Conservation (phyloP, 2,113 vertebrate species). For the Motacilla tschutschensis region DNA sequence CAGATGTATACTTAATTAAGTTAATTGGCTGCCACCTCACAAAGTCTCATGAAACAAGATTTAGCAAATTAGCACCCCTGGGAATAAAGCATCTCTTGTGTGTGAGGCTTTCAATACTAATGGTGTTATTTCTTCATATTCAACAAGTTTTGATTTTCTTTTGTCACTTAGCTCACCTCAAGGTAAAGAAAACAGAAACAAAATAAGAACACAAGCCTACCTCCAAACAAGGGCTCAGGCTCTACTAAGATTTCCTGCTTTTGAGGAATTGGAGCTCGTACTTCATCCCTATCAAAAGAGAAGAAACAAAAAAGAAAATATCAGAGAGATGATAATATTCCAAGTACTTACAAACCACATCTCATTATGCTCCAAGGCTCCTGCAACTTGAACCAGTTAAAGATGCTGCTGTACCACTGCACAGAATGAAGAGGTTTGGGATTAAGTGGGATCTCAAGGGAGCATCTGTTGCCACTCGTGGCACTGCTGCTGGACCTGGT, state of each 20-base stretch:
- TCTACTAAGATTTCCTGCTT: conserved; percentile 98
- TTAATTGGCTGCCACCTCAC: not conserved
- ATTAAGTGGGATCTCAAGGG: not conserved
- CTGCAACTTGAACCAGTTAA: not conserved
- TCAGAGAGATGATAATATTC: not conserved
- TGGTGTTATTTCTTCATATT: not conserved
- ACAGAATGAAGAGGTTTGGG: not conserved
- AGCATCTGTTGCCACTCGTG: not conserved
- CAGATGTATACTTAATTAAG: not conserved
- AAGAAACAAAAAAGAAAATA: not conserved
- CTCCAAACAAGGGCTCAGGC: conserved; percentile 96
- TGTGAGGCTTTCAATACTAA: not conserved
- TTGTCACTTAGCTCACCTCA: not conserved
- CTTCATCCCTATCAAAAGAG: conserved; percentile 83
- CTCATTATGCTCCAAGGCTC: not conserved
- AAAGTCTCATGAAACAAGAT: not conserved
- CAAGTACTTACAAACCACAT: not conserved
- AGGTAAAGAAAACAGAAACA: not conserved
- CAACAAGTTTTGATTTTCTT: not conserved
- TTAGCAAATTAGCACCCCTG: not conserved
- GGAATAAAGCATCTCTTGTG: not conserved
- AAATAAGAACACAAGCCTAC: conserved; percentile 69
- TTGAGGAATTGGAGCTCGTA: conserved; percentile 97
- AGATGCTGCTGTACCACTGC: not conserved
- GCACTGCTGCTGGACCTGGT: not conserved